Evolutionary conservation across 2,888 invertebrate species (phyloP), one percentile per base, ranked within the genome.

Genomic region (Parascotia fuliginaria): DNA sequence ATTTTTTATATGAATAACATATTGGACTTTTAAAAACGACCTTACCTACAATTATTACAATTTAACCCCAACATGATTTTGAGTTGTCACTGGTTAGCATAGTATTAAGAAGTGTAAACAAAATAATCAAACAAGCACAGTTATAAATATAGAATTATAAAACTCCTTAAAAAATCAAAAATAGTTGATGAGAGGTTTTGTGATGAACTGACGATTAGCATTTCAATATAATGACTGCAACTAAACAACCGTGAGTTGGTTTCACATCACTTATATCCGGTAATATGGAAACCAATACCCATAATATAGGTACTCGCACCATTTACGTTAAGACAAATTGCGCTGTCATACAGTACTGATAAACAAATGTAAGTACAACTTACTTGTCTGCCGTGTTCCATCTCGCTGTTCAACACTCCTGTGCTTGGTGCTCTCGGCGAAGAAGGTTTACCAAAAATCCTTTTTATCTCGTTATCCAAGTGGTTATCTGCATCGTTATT

Each of bases 361-460:
- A 7, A 24, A 24, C 7, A 24, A 7, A 24, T 1, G 3, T 7
- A n/a, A n/a, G n/a, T 24, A 24, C 7, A 16, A 51, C 75, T 70
- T 48, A 81, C 79, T 24, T 64, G 57, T 34, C 49, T 73, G 16
- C 47, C 63, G 6, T 64, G 54, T 6, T 64, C 72, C 31, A 53
- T 79, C 28, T 81, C 81, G 36, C 75, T 82, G 9, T 71, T 72
- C n/a, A 42, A 47, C 59, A 0, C 42, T 19, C 7, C 36, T 58
- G 4, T 52, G 55, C 29, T 76, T 78, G 3, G 75, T 12, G 11
- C 3, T 12, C 27, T 69, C 0, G 76, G 65, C 9, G 57, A 57
- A 3, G 83, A 77, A 4, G 85, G 80, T 6, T 60, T 81, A 0
- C 89, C 88, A 48, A 89, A 90, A 45, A 90, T 74, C 77, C 76